Base-by-base conservation (phyloP, 2,888 invertebrate genomes). In the Folsomia manolachei region DNA sequence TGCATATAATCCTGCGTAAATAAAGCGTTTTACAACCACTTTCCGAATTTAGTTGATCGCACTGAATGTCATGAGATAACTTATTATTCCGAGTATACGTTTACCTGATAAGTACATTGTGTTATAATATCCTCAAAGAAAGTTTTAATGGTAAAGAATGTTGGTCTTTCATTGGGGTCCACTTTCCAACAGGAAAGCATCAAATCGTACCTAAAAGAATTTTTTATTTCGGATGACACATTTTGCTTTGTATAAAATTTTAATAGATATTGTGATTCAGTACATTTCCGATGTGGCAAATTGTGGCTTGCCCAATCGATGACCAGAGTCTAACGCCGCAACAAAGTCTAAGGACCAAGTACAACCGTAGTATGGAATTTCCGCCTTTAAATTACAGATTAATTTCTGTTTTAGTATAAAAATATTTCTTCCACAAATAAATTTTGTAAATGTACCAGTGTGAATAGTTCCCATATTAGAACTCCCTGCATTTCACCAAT, bases 341-440 rank as follows among this genome's bases (percentile, higher is more conserved):
- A 76, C 71, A 63, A 76, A 76, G 63, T 76, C 76, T 1, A 74
- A 74, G 73, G 74, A 73, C 76, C 76, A 76, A 51, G 65, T 74
- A 52, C 70, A 73, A 39, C 76, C 76, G 1, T 71, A 63, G 27
- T 76, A 76, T 2, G 76, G 76, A 27, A 53, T 23, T 24, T 74
- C 76, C 1, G n/a, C n/a, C n/a, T n/a, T n/a, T n/a, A n/a, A n/a
- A n/a, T n/a, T n/a, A n/a, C n/a, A n/a, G n/a, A n/a, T n/a, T n/a
- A n/a, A n/a, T n/a, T n/a, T n/a, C n/a, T n/a, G n/a, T n/a, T n/a
- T n/a, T n/a, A n/a, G n/a, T n/a, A n/a, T n/a, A n/a, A n/a, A n/a
- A n/a, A n/a, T n/a, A n/a, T n/a, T n/a, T n/a, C n/a, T n/a, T n/a
- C n/a, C n/a, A n/a, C n/a, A n/a, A n/a, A n/a, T n/a, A n/a, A n/a